Base-by-base conservation (phyloP, 2,888 invertebrate genomes). In the Sialis lutaria region DNA sequence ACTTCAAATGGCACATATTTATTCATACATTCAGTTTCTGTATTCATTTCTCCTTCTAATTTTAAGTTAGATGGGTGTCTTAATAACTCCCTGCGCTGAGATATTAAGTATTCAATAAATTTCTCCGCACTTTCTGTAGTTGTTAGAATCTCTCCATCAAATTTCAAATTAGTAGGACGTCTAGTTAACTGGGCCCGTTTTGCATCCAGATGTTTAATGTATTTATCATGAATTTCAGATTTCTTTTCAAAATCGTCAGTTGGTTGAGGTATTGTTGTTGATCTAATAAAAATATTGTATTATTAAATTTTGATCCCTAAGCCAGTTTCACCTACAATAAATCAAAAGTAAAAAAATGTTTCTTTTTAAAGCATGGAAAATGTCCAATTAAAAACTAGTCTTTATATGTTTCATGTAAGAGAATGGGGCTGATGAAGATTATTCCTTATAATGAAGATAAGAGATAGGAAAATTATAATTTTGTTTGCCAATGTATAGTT, bases 41-140 rank as follows among this genome's bases (percentile, higher is more conserved):
- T 56, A 45, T 57, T 53, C 40, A 58, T 48, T 22, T 67, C 64
- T 5, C 73, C 72, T 53, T 73, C 72, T 42, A 73, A 56, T 50
- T 64, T 69, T 5, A 73, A 56, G 51, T 69, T 67, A 4, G 69
- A 66, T 37, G 60, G 55, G 50, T 62, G 60, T 51, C 64, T 63
- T 57, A 65, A 55, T 54, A 65, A 48, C 55, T 61, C 53, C 53
- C 70, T 67, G 49, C 69, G 60, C 49, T 62, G 57, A 13, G 62
- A 62, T 6, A 66, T 64, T 2, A 67, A 63, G 51, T 66, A 67
- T 6, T 33, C 32, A 6, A 42, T 42, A 42, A 47, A 47, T 30
- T 47, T 42, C 6, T 47, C 66, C 39, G 55, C 57, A 52, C 63
- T 65, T 56, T 64, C 69, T 45, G 60, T 63, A 5, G 50, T 47